Base-by-base conservation (phyloP, 1,140 invertebrate species). In the Drosophila malerkotliana region DNA sequence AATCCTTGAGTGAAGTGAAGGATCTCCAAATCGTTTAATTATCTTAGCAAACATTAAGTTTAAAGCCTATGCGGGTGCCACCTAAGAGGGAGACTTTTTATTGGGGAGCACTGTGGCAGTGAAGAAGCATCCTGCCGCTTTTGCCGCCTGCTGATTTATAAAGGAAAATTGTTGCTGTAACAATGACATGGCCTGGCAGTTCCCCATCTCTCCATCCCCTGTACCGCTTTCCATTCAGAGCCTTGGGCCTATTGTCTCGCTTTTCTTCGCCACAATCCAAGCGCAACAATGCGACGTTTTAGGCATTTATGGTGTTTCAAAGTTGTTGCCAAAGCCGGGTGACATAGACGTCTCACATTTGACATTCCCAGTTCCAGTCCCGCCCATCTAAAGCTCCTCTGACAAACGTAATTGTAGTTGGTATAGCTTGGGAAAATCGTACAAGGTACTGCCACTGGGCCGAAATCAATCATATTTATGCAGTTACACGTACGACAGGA, bases 391-490 rank as follows among this genome's bases (percentile, higher is more conserved):
- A 14, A 15, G 10, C 48, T n/a, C 3, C 28, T 12, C 34, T 48
- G 53, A 56, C 57, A 55, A 52, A 58, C 32, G 69, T 79, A 83
- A 82, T 82, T 82, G 79, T 62, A 71, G 74, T 76, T 73, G 75
- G 61, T 60, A 60, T 63, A 54, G 58, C 74, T 54, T 39, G 44
- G 26, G 67, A 62, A 41, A 44, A 44, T 48, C 51, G n/a, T 54
- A 49, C 49, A 41, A 30, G 45, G 51, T 39, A 49, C 37, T 59
- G 52, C 62, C 57, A 49, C 55, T 60, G 71, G 57, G 14, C 44
- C 55, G 59, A 51, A 51, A 85, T 87, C 82, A 85, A 85, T 85
- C 74, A 81, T 64, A 80, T 62, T 87, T 77, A 79, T 74, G 82
- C 77, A 87, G 68, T 72, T 69, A 69, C 81, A 81, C 56, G 57